Percentiles rank a stretch among this genome's conserved stretches.
phyloP scores from a whole-genome alignment of 2,797 vertebrate genomes.

The Lophotriccus pileatus region DNA sequence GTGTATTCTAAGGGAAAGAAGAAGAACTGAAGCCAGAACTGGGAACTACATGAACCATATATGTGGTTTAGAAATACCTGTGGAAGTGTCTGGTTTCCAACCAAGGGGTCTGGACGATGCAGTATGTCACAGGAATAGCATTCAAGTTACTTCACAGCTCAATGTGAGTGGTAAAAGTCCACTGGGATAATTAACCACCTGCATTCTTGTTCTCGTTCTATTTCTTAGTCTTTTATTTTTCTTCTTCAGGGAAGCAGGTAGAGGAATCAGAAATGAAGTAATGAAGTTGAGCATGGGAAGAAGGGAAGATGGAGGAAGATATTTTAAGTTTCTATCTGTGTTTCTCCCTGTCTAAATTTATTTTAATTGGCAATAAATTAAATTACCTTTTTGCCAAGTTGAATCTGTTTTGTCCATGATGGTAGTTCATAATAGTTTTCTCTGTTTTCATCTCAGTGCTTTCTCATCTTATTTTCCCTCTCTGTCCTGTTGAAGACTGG shows the following conservation, averaged over 20 bases:
- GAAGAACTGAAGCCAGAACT: not conserved
- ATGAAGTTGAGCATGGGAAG: not conserved
- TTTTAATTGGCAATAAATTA: not conserved
- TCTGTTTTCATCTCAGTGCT: not conserved
- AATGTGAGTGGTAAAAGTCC: not conserved
- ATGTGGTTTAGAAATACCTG: not conserved
- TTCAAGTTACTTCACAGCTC: not conserved
- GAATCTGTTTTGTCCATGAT: not conserved
- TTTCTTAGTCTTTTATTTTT: not conserved
- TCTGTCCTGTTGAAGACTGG: not conserved
- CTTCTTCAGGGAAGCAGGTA: not conserved
- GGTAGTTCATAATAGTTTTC: not conserved
- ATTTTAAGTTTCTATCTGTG: not conserved
- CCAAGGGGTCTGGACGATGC: not conserved
- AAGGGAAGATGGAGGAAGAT: accelerated
- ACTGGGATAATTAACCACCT: not conserved
- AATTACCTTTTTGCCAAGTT: not conserved
- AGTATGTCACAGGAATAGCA: not conserved
- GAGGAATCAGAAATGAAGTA: not conserved
- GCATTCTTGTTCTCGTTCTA: accelerated
- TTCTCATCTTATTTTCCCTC: not conserved
- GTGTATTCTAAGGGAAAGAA: not conserved
- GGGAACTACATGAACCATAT: not conserved
- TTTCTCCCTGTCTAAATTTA: not conserved
- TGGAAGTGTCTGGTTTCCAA: not conserved